Base-by-base conservation (phyloP, 2,888 invertebrate species). In the Clanis bilineata region DNA sequence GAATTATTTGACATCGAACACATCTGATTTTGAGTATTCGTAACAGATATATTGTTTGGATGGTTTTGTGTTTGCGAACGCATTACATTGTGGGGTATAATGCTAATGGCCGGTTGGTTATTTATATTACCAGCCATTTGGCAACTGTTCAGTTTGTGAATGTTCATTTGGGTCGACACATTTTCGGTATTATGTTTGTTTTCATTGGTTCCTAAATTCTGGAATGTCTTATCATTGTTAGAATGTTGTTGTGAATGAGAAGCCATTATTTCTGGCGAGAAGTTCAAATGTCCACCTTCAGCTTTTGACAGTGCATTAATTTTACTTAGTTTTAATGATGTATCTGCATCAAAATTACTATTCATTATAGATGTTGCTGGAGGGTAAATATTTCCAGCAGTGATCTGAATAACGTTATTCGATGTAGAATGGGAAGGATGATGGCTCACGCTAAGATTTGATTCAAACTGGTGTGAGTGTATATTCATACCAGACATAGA, bases 261-360 rank as follows among this genome's bases (percentile, higher is more conserved):
- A 41, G 90, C 84, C 88, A 91, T 90, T 61, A 91, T 90, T 77
- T 92, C 92, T 73, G 88, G 91, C 0, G 90, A 89, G 61, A 92
- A 92, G 67, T 91, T 92, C 64, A 92, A 73, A 68, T 90, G 90
- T 0, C 92, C 92, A 39, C 86, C 90, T 82, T 92, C 92, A 12
- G 92, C 69, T 71, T 92, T 92, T 1, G 92, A 91, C 58, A 92
- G 76, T 23, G 91, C 88, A 66, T 91, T 92, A 25, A 92, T 90
- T 72, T 92, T 92, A 63, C 90, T 92, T 43, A 92, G 69, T 76
- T 90, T 90, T 55, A 92, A 67, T 23, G 91, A 82, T n/a, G 92
- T 92, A 64, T 92, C 92, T 9, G 88, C 83, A 69, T 92, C 91
- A 64, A 92, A 92, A 62, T 85, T 90, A 68, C 79, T 88, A 56